phyloP scores from a whole-genome alignment of 92 coral and sea anemone genomes.

The Parazoanthus atlanticus region DNA sequence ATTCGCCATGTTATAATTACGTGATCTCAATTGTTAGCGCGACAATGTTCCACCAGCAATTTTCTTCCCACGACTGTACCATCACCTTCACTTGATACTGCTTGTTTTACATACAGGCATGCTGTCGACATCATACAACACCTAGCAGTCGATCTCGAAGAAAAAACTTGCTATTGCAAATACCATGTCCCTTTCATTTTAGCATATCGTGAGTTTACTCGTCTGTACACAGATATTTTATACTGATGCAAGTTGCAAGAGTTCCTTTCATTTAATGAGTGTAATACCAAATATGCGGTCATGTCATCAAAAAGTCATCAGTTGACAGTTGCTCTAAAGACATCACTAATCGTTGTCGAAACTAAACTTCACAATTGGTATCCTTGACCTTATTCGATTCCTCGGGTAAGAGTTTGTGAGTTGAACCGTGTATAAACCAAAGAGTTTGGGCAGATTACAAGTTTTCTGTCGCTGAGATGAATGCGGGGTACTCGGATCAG shows the following conservation, averaged over 20 bases:
- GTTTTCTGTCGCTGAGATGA: constrained; percentile 50
- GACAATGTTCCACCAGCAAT: too few relatives aligned
- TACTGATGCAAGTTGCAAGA: neutral
- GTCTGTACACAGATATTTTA: neutral
- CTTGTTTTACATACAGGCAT: too few relatives aligned
- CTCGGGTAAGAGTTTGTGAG: constrained; percentile 80
- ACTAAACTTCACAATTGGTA: neutral
- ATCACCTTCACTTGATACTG: too few relatives aligned
- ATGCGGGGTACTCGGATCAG: constrained; percentile 27
- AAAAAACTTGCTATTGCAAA: neutral
- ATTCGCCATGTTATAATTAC: too few relatives aligned
- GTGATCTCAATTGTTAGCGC: too few relatives aligned
- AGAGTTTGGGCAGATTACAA: constrained; percentile 77
- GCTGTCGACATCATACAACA: neutral
- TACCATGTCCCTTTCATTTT: neutral
- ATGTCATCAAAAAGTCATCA: neutral
- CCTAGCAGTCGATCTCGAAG: too few relatives aligned
- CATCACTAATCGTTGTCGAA: neutral
- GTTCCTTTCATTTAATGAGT: neutral
- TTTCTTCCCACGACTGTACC: too few relatives aligned
- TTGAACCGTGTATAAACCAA: constrained; percentile 83
- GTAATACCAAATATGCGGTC: too few relatives aligned
- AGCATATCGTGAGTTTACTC: neutral
- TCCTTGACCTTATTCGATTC: neutral
- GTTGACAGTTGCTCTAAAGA: neutral